phyloP scores from a whole-genome alignment of 2,888 invertebrate species.

The Cheiracanthium punctorium region DNA sequence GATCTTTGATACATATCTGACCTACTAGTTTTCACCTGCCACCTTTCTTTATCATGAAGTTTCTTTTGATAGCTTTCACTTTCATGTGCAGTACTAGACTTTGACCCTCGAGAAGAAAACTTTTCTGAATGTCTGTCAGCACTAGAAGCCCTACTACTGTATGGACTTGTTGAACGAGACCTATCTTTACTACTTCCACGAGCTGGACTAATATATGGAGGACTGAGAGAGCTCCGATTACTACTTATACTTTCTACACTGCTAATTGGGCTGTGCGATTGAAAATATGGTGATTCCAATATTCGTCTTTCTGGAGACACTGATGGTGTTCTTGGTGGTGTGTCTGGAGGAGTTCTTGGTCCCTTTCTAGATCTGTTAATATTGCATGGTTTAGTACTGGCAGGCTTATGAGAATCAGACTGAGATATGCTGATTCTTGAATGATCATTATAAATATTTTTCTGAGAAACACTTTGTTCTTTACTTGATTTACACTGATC shows the following conservation, averaged over 20 bases:
- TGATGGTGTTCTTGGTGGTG: constrained; percentile 73
- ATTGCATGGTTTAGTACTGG: constrained; percentile 12
- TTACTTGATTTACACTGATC: constrained; percentile 37
- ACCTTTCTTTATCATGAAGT: constrained; percentile 27
- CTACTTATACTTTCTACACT: constrained; percentile 65
- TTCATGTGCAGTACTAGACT: constrained; percentile 23
- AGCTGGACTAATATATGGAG: constrained; percentile 60
- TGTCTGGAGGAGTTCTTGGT: constrained; percentile 73
- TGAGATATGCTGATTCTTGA: constrained; percentile 38
- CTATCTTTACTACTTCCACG: constrained; percentile 64
- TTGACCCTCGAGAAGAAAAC: constrained; percentile 45
- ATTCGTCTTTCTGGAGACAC: constrained; percentile 66
- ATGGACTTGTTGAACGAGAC: constrained; percentile 63
- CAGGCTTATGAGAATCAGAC: constrained; percentile 36
- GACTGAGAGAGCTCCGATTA: constrained; percentile 56
- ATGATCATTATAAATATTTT: constrained; percentile 41
- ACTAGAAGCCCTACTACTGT: constrained; percentile 60
- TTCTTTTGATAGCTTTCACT: constrained; percentile 49
- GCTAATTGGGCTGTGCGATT: constrained; percentile 64
- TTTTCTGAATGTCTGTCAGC: constrained; percentile 46
- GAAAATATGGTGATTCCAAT: constrained; percentile 63
- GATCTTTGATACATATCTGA: constrained; percentile 39
- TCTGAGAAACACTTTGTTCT: constrained; percentile 37
- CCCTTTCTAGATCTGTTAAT: constrained; percentile 62
- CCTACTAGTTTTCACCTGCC: constrained; percentile 35